A percentile compares a stretch with the other conserved stretches of the same genome.
Evolutionary conservation across 1,140 invertebrate genomes (phyloP).

Genomic region (Rhysida immarginata): DNA sequence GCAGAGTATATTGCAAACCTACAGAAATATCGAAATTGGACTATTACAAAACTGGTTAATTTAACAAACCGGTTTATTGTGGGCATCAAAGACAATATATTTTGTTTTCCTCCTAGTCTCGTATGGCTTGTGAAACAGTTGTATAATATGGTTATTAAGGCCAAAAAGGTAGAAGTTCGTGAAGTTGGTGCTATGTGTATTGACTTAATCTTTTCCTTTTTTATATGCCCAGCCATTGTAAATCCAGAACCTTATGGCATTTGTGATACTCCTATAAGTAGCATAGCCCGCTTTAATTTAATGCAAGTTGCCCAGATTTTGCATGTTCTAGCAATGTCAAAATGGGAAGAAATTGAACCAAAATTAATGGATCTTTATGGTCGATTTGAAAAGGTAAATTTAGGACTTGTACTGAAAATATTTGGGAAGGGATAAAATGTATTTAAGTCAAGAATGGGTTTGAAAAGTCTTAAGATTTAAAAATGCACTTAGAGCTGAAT

Average conservation of each 20-base stretch:
- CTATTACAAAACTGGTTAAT: conserved; percentile 60
- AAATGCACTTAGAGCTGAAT: no score
- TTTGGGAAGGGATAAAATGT: no score
- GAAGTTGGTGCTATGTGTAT: conserved; percentile 63
- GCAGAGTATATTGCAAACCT: conserved; percentile 52
- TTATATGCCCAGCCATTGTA: conserved; percentile 90
- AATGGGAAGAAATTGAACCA: conserved; percentile 58
- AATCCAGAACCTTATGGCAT: conserved; percentile 93
- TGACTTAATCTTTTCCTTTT: conserved; percentile 82
- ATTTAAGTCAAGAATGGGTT: no score
- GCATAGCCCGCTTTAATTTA: conserved; percentile 78
- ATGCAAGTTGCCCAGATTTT: conserved; percentile 78
- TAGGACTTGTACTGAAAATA: neutral
- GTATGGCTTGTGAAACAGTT: conserved; percentile 42
- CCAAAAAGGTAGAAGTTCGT: conserved; percentile 26
- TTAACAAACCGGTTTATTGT: conserved; percentile 68
- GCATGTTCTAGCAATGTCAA: conserved; percentile 71
- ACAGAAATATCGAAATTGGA: conserved; percentile 55
- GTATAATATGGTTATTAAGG: conserved; percentile 32
- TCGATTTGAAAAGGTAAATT: conserved; percentile 49
- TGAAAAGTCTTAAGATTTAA: no score
- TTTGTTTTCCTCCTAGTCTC: conserved; percentile 69
- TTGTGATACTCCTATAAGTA: conserved; percentile 72
- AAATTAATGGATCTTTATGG: conserved; percentile 56
- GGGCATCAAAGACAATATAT: conserved; percentile 70